Evolutionary conservation across 2,797 vertebrate species (phyloP).

Genomic region (Bucorvus abyssinicus): DNA sequence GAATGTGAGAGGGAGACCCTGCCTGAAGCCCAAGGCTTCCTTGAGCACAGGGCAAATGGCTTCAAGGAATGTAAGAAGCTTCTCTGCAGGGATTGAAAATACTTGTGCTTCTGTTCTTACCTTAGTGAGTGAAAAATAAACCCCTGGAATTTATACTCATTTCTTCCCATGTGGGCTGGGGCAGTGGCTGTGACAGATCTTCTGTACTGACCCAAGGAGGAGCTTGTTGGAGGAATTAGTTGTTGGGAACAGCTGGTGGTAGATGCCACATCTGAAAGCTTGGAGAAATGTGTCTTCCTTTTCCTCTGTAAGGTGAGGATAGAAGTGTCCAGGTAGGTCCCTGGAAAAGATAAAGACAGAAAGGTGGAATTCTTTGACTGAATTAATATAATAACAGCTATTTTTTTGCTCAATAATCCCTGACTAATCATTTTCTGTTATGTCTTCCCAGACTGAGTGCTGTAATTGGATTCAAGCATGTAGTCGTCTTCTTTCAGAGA

Average conservation of each 20-base stretch:
- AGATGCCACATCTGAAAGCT: background rate
- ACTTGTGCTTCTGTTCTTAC: background rate
- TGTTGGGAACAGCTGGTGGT: background rate
- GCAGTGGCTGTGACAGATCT: background rate
- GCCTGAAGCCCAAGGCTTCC: background rate
- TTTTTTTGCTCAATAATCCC: background rate
- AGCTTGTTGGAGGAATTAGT: background rate
- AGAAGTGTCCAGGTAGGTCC: background rate
- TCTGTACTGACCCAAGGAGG: background rate
- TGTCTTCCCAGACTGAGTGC: slow-evolving; percentile 78
- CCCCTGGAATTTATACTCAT: background rate
- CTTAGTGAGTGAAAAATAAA: background rate
- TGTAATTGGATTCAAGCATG: slow-evolving; percentile 81
- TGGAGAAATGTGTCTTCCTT: background rate
- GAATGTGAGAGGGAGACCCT: background rate
- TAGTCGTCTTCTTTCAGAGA: slow-evolving; percentile 75
- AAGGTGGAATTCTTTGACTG: background rate
- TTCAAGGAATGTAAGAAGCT: background rate
- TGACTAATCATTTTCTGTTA: background rate
- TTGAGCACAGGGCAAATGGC: background rate
- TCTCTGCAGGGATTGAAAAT: background rate
- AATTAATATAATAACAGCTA: background rate
- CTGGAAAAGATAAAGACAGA: background rate
- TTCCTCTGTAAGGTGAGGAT: background rate
- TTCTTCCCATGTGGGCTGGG: background rate